These are phyloP conservation scores for Morpho deidamia DNA, from an alignment of 2,888 invertebrate genomes.

Conservation along the genomic window DNA sequence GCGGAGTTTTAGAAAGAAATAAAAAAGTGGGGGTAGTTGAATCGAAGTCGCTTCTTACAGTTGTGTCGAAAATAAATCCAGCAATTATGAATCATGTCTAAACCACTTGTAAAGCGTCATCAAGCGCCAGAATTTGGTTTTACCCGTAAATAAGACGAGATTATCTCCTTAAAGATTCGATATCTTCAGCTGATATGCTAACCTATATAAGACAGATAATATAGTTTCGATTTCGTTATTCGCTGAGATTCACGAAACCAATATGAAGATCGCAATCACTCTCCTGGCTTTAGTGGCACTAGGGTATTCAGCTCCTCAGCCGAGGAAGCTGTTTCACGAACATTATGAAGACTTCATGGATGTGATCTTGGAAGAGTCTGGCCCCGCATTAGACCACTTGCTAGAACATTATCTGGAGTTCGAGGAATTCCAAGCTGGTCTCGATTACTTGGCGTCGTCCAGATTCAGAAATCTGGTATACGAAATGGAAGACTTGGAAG, in stretches of 20 bases:
- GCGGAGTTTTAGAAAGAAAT: no score
- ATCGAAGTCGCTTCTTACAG: no score
- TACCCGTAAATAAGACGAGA: no score
- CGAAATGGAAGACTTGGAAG: slow-evolving; percentile 32
- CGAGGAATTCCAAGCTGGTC: slow-evolving; percentile 25
- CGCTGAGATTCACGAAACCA: neutral
- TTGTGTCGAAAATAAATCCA: no score
- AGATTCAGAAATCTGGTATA: slow-evolving; percentile 27
- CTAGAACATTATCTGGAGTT: slow-evolving; percentile 25
- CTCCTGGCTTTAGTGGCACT: slow-evolving; percentile 19
- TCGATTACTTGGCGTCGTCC: slow-evolving; percentile 24
- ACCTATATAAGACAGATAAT: slow-evolving; percentile 1
- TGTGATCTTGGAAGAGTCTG: slow-evolving; percentile 23
- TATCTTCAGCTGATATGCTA: slow-evolving; percentile 8
- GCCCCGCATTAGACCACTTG: slow-evolving; percentile 19
- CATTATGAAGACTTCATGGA: slow-evolving; percentile 28
- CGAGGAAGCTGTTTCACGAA: slow-evolving; percentile 30
- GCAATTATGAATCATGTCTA: no score
- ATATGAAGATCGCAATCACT: slow-evolving; percentile 21
- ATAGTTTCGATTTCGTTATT: neutral
- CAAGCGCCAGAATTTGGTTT: no score
- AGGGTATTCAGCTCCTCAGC: slow-evolving; percentile 23
- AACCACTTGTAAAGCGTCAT: no score
- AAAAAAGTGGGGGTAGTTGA: no score
- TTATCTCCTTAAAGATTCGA: slow-evolving; percentile 1